Evolutionary conservation across 2,113 vertebrate genomes (phyloP).

Genomic region (Bathybates hornii): DNA sequence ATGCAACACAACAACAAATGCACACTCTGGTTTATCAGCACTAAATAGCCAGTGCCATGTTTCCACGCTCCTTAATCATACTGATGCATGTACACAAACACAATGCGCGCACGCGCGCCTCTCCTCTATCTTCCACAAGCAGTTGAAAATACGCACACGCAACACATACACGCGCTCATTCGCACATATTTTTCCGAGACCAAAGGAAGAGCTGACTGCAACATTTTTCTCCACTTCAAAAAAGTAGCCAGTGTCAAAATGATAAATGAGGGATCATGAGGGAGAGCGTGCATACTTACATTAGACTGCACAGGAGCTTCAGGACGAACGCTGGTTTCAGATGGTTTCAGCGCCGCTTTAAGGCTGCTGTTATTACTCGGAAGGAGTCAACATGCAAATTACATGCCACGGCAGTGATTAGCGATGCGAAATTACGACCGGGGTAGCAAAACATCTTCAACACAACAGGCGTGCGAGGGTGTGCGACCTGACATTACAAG

Average conservation of each 20-base stretch:
- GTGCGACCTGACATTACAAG: conserved; percentile 44
- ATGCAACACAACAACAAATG: conserved; percentile 28
- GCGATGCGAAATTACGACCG: conserved; percentile 28
- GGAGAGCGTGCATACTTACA: conserved; percentile 65
- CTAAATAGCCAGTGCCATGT: conserved; percentile 55
- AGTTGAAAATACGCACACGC: background rate
- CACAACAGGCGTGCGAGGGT: background rate
- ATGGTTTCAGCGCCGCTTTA: background rate
- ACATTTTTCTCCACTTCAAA: conserved; percentile 74
- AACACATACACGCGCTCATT: conserved; percentile 25
- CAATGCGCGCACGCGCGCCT: background rate
- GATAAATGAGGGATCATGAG: conserved; percentile 73
- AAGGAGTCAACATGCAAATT: conserved; percentile 30
- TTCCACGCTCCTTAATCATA: conserved; percentile 63
- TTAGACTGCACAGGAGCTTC: conserved; percentile 56
- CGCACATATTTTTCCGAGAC: conserved; percentile 55
- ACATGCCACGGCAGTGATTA: conserved; percentile 37
- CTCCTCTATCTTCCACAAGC: conserved; percentile 20
- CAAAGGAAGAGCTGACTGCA: conserved; percentile 75
- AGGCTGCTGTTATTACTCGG: background rate
- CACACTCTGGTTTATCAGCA: conserved; percentile 52
- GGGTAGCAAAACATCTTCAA: conserved; percentile 29
- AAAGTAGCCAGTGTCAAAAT: conserved; percentile 76
- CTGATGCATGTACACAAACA: conserved; percentile 42
- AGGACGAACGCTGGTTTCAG: background rate